Evolutionary conservation across 2,113 vertebrate genomes (phyloP), one percentile per base, ranked within the genome.

Genomic region (Pituophis catenifer): DNA sequence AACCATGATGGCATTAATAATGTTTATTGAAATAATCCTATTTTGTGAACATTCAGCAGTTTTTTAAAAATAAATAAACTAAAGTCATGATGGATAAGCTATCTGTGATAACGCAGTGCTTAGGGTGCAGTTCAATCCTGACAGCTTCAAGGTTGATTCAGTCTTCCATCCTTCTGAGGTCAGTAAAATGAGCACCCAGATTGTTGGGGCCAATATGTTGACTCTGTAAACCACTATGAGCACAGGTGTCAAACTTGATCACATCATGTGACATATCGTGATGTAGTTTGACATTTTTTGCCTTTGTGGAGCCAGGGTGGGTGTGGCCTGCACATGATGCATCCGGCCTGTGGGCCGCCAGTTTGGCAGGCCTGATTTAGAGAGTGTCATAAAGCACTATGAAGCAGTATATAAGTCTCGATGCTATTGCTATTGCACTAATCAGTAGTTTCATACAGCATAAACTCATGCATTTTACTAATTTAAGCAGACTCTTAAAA

Each of bases 31-130:
- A 29, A 21, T 57, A 53, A 9, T 91, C 38, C 29, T 81, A 13
- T 89, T 90, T 93, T 29, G 81, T 93, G 89, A 86, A 70, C 88
- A 70, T 81, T 89, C 88, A 53, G 19, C n/a, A 95, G 95, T 93
- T 65, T 59, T 50, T 54, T 90, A 50, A 58, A 50, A 50, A 58
- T 44, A 50, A 50, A 58, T 44, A 29, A 17, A 6, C 8, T 50
- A 12, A 86, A 5, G 44, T 52, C 44, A 7, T 17, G 26, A 11
- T 62, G 8, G 58, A 52, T 10, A 81, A 81, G 17, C 33, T 44
- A 8, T 70, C 12, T 70, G 12, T 13, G 5, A 70, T 70, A 70
- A 12, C 5, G 1, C 29, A n/a, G 65, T n/a, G 29, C 1, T n/a
- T n/a, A n/a, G 29, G 29, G 15, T n/a, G 29, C 5, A 15, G 29